Evolutionary conservation across 92 coral and sea anemone species (phyloP).

Genomic region (Bergia sp.): DNA sequence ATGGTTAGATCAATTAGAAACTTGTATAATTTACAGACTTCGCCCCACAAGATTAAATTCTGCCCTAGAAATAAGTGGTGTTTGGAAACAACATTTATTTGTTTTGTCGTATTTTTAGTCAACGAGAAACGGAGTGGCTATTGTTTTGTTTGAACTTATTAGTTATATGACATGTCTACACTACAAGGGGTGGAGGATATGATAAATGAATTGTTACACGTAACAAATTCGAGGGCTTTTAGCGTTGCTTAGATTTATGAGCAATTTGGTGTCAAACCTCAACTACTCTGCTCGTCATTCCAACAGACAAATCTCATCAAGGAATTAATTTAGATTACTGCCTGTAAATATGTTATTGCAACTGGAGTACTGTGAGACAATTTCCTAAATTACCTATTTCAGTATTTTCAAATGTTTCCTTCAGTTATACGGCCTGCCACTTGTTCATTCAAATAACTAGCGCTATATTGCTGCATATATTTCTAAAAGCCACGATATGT

Average conservation of each 20-base stretch:
- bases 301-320: not conserved
- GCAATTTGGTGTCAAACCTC: conserved; percentile 8
- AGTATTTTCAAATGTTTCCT: not conserved
- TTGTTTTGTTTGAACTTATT: not conserved
- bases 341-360: not conserved
- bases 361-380: not conserved
- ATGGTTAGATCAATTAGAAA: not conserved
- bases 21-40: not conserved
- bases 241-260: conserved; percentile 18
- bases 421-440: not conserved
- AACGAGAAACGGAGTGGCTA: not conserved
- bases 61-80: no score
- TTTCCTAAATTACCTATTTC: not conserved
- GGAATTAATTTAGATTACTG: not conserved
- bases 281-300: not conserved
- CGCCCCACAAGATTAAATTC: not conserved
- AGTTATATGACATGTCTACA: conserved; percentile 7
- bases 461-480: not conserved
- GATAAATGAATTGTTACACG: conserved; percentile 20
- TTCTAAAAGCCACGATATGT: not conserved
- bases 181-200: not conserved
- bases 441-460: not conserved
- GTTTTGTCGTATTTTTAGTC: not conserved
- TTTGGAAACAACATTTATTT: not conserved
- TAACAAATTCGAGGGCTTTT: conserved; percentile 6